Evolutionary conservation across 2,888 invertebrate species (phyloP).

Genomic region (Polyploca ridens): DNA sequence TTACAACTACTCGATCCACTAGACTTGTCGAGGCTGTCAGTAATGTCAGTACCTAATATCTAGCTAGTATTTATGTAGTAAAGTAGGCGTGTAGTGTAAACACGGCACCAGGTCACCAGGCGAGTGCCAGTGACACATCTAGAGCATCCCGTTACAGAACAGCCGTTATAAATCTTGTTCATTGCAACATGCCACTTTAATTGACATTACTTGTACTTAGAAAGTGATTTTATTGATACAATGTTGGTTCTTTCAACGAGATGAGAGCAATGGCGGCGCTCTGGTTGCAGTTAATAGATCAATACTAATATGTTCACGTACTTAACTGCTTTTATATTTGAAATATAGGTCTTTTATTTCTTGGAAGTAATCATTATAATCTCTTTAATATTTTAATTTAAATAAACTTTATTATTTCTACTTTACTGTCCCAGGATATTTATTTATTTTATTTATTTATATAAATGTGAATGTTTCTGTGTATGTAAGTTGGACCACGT

Average conservation of each 20-base stretch:
- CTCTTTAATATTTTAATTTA: no score
- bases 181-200: conserved; percentile 22
- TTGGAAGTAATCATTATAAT: no score
- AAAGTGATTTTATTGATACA: conserved; percentile 8
- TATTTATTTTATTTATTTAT: no score
- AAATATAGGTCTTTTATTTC: no score
- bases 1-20: not conserved
- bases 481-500: no score
- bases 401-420: no score
- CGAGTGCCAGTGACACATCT: conserved; percentile 42
- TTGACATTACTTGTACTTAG: conserved; percentile 9
- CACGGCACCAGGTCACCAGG: conserved; percentile 38
- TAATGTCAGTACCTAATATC: not conserved
- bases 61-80: conserved; percentile 5
- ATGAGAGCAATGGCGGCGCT: not conserved
- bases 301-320: not conserved
- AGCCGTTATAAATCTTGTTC: conserved; percentile 19
- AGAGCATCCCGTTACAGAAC: conserved; percentile 39
- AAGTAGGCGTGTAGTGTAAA: conserved; percentile 29
- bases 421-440: no score
- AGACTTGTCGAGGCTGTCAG: not conserved
- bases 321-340: no score
- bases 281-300: not conserved
- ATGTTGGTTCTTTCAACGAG: not conserved
- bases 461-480: no score